Evolutionary conservation across 2,113 vertebrate genomes (phyloP).

Genomic region (Atherinomorus stipes): DNA sequence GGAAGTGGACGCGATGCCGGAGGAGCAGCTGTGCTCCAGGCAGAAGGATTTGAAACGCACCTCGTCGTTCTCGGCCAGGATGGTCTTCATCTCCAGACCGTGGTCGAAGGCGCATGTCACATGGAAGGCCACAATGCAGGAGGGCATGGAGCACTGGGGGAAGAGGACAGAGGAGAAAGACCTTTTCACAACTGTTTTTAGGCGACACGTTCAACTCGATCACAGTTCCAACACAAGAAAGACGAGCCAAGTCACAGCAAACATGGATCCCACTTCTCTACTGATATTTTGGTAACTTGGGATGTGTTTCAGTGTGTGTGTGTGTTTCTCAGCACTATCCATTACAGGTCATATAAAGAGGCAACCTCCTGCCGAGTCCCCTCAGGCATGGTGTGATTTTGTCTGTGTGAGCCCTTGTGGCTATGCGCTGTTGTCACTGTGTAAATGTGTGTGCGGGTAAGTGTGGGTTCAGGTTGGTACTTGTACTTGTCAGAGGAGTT

Average conservation of each 20-base stretch:
- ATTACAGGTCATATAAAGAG: conserved; percentile 64
- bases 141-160: conserved; percentile 93
- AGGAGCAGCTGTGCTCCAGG: conserved; percentile 91
- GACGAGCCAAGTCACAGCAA: conserved; percentile 67
- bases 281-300: conserved; percentile 39
- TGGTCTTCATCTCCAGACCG: conserved; percentile 95
- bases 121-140: conserved; percentile 96
- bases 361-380: conserved; percentile 48
- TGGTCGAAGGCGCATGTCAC: conserved; percentile 98
- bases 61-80: conserved; percentile 95
- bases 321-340: conserved; percentile 52
- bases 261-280: conserved; percentile 52
- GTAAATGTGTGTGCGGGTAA: neutral
- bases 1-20: conserved; percentile 45
- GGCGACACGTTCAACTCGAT: conserved; percentile 48
- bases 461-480: conserved; percentile 12
- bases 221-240: conserved; percentile 38
- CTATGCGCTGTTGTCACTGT: conserved; percentile 10
- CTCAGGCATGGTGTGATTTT: conserved; percentile 42
- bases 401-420: conserved; percentile 33
- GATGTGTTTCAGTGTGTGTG: conserved; percentile 22
- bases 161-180: conserved; percentile 16
- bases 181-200: conserved; percentile 42
- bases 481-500: conserved; percentile 32
- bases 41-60: conserved; percentile 99